A percentile compares a stretch with the other conserved stretches of the same genome.
Conservation (phyloP, 2,797 vertebrate species). For the Lemur catta region DNA sequence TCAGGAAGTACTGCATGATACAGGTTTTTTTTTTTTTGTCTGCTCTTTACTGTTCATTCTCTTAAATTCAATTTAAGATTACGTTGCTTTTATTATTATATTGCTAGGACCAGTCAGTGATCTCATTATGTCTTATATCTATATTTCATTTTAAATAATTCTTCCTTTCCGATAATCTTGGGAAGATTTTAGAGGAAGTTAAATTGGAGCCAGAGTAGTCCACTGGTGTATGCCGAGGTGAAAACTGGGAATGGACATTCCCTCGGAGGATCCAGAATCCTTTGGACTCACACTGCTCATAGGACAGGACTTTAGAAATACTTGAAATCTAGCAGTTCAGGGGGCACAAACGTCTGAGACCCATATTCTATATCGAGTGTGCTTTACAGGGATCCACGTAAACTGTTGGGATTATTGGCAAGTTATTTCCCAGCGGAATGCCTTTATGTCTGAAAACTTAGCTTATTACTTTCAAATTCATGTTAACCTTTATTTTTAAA, state of each 20-base stretch:
- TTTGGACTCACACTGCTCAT: background rate
- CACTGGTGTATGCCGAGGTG: background rate
- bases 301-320: background rate
- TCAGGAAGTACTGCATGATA: background rate
- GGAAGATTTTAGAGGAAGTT: background rate
- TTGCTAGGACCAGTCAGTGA: background rate
- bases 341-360: background rate
- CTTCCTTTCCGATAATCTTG: background rate
- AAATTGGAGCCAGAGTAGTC: background rate
- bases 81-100: background rate
- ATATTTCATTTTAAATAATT: background rate
- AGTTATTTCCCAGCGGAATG: background rate
- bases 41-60: background rate
- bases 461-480: background rate
- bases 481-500: conserved; percentile 18
- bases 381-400: background rate
- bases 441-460: background rate
- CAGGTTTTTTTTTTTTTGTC: background rate
- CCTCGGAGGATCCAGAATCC: background rate
- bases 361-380: background rate
- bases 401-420: background rate
- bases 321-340: background rate
- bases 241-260: background rate
- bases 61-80: conserved; percentile 9
- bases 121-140: background rate